Evolutionary conservation across 2,797 vertebrate species (phyloP), one percentile per base, ranked within the genome.

Genomic region (Pipistrellus nathusii): DNA sequence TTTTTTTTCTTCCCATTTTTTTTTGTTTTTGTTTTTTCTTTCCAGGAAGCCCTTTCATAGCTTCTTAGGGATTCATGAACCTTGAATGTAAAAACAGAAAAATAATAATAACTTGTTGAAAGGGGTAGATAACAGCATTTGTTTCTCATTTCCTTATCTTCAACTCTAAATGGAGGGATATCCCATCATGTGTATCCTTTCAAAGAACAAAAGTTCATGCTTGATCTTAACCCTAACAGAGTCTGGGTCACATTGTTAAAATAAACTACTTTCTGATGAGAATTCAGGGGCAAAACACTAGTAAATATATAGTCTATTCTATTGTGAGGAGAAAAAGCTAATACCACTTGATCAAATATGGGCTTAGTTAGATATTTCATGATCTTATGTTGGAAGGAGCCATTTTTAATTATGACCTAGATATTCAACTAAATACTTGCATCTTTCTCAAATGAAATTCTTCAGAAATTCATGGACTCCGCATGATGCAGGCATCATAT

Each of bases 81-180:
- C 78, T 86, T 96, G 84, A 88, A 62, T 76, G 81, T 72, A 68
- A 94, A 93, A 91, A 95, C 82, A 85, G 77, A 77, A 87, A 95
- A 96, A 95, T 95, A 96, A 93, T 81, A 96, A 93, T 85, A 96
- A 96, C 76, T 94, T 96, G 92, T 76, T 91, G 91, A 78, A 96
- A 93, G 80, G 75, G 86, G 27, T 80, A 93, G 95, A 95, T 94
- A 85, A 82, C 0, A 11, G 6, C 77, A 82, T 93, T 96, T 91
- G 76, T 69, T 97, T 97, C 95, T 93, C 95, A 82, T 90, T 95
- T 95, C 88, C 94, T 96, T 91, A 85, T 94, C 88, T 95, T 90
- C 21, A 35, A 11, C 53, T 51, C 59, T 23, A 46, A 96, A 53
- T n/a, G 44, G 85, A 92, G 88, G 80, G 71, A 48, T 68, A 71